Conservation (phyloP, 2,797 vertebrate species). For the Rhinichthys osculus region DNA sequence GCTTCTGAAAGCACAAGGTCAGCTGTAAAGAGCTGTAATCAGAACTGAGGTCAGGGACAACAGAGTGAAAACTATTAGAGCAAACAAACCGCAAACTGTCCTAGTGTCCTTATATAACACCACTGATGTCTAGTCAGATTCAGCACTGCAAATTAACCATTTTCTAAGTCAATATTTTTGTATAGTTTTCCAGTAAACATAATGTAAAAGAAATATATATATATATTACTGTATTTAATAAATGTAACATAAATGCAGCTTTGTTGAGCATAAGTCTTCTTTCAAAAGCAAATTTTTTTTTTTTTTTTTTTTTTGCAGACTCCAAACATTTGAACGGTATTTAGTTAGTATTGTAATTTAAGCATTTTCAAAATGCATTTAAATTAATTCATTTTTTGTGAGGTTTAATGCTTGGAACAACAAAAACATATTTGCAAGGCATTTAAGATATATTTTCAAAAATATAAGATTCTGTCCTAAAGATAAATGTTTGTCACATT, state of each 20-base stretch:
- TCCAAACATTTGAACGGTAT: background rate
- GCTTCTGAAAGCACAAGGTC: slow-evolving; percentile 10
- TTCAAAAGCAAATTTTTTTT: no score
- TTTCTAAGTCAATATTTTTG: background rate
- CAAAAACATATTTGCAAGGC: background rate
- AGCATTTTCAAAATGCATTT: background rate
- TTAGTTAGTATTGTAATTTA: background rate
- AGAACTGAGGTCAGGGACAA: background rate
- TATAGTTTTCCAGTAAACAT: background rate
- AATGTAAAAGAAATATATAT: background rate
- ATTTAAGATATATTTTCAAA: background rate
- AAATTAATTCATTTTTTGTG: no score
- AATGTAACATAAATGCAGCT: background rate
- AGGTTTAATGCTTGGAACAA: no score
- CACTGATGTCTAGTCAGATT: background rate
- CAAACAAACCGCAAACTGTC: background rate
- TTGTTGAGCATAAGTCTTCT: background rate
- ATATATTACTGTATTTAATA: background rate
- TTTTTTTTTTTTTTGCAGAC: background rate
- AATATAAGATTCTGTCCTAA: background rate
- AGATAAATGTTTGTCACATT: background rate
- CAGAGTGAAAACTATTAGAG: background rate
- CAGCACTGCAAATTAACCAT: background rate
- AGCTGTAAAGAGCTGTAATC: background rate
- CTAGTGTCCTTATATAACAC: background rate